phyloP scores from a whole-genome alignment of 2,888 invertebrate genomes.

The Eupithecia vulgata region DNA sequence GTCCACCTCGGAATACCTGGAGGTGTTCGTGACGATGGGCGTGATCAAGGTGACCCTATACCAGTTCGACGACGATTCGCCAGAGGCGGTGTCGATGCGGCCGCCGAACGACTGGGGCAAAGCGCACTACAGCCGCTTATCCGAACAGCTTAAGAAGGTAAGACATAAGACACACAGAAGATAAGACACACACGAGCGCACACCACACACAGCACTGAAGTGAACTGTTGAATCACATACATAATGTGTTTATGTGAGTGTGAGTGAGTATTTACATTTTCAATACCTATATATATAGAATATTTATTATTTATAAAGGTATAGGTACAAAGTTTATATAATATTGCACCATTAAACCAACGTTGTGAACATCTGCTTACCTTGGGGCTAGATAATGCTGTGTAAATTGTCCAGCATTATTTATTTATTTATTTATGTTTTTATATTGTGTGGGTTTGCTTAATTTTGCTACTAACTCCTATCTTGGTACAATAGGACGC shows the following conservation, averaged over 20 bases:
- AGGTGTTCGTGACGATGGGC: slow-evolving; percentile 74
- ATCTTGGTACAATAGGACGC: not conserved
- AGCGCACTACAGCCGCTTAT: not conserved
- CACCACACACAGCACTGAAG: not conserved
- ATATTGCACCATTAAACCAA: too few relatives aligned
- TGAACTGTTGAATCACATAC: not conserved
- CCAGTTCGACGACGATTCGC: slow-evolving; percentile 54
- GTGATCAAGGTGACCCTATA: slow-evolving; percentile 67
- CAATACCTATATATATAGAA: too few relatives aligned
- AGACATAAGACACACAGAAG: too few relatives aligned
- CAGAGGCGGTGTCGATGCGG: slow-evolving; percentile 49
- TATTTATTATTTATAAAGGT: too few relatives aligned
- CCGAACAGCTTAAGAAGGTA: slow-evolving; percentile 1
- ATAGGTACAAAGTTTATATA: too few relatives aligned
- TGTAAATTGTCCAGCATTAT: too few relatives aligned
- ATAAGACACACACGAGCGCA: not conserved
- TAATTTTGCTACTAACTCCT: not conserved
- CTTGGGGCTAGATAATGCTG: too few relatives aligned
- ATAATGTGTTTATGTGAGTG: not conserved
- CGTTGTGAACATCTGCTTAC: too few relatives aligned
- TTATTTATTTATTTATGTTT: too few relatives aligned
- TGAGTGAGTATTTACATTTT: not conserved
- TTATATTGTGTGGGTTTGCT: not conserved
- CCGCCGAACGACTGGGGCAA: slow-evolving; percentile 38
- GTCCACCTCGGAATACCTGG: slow-evolving; percentile 57